Evolutionary conservation across 1,140 invertebrate genomes (phyloP), one percentile per base, ranked within the genome.

Genomic region (Berghia stephanieae): DNA sequence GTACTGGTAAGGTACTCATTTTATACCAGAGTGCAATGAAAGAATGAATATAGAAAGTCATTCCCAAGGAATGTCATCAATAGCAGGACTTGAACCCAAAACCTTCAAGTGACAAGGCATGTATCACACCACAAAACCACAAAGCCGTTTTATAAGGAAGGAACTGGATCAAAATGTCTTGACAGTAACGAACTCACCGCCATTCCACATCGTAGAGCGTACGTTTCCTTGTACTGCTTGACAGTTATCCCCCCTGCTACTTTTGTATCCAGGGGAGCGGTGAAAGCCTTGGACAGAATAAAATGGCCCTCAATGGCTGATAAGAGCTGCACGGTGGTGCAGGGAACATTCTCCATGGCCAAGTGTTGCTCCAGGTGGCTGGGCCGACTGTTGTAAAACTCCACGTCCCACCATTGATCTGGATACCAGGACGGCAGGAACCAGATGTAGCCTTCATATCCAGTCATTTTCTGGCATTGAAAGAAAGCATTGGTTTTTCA

Each of bases 381-480:
- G 38, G 82, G 85, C 80, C 92, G 91, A n/a, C 80, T 79, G 81
- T 93, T 93, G 80, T 92, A 92, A 67, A 88, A 88, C 79, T 93
- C 91, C 0, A 92, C 93, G 80, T 94, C 91, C 84, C 92, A 93
- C 93, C 94, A 94, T 73, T 92, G 89, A 5, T 88, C 83, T 2
- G 90, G 87, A 75, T 94, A 91, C 94, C 94, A 95, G 1, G 91
- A 87, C 0, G 95, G 95, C 27, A 96, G 86, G 83, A 96, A 96
- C 95, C 95, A 96, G 0, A 95, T 92, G 85, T 94, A 96, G 10
- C 94, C 93, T 71, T 94, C 83, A 42, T 88, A 85, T 3, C 90
- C 90, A 24, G 92, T 93, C 93, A 93, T 93, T 83, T 83, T 81
- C 89, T 90, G 79, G 42, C 84, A 84, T 46, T 67, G 44, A 78